Evolutionary conservation across 2,797 vertebrate species (phyloP), one percentile per base, ranked within the genome.

Genomic region (Sarcoramphus papa): DNA sequence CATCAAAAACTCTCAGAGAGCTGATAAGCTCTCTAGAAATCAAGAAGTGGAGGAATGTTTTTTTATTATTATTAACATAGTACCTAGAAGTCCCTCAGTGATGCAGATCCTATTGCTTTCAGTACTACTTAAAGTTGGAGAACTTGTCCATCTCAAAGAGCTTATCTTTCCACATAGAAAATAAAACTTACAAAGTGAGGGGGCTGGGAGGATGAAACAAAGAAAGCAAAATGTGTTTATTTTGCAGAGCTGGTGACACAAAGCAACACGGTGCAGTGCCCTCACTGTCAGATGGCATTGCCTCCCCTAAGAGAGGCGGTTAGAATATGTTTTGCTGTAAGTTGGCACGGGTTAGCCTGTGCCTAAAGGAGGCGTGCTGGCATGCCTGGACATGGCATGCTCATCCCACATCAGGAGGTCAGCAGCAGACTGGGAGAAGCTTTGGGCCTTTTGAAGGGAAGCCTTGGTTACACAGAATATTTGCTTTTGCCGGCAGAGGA

Each of bases 271-370:
- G 41, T 25, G 7, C 41, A 64, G 10, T 37, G 37, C 17, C 19
- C 19, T 60, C 1, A 0, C 43, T 85, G 19, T 73, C 65, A 51
- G 69, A 35, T 31, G 12, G 18, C 30, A 45, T 15, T 62, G 37
- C 9, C 6, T n/a, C 16, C 22, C 7, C 33, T 67, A 14, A 14
- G 12, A 60, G 19, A 57, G 9, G 11, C 1, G 1, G 6, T 47
- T 56, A 11, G 12, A 51, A 62, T 79, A 57, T 6, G 4, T 19
- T 70, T 62, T 81, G 9, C 14, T 12, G 1, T 70, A 18, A 59
- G 24, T 25, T 0, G 1, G 35, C 13, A 16, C 2, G 1, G 10
- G 8, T 64, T 78, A 47, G 3, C 12, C 17, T 6, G 17, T 70
- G 30, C 23, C 5, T 50, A 22, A 35, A 48, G 41, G 5, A 77